These are phyloP conservation scores for Copidosoma aretas DNA, from an alignment of 2,888 invertebrate species.

Conservation along the genomic window DNA sequence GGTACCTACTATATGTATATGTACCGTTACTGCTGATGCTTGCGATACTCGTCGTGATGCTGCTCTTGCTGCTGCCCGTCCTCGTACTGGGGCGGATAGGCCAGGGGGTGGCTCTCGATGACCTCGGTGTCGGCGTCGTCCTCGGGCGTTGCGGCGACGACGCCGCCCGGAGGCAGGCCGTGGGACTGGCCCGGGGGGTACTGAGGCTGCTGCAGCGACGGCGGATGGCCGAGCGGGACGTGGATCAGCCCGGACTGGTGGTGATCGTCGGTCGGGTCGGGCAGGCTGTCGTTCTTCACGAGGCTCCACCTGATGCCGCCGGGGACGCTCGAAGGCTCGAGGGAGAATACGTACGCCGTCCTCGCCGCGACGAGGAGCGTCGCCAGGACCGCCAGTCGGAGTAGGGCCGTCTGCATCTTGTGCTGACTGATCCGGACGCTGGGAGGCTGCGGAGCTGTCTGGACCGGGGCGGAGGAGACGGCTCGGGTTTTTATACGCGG, in stretches of 20 bases:
- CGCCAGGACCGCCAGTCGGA: conserved; percentile 14
- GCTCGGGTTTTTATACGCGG: conserved; percentile 23
- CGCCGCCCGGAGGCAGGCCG: too few species aligned
- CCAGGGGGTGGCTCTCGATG: not conserved
- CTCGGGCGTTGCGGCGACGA: not conserved
- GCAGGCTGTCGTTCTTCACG: conserved; percentile 8
- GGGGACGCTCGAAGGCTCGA: conserved; percentile 33
- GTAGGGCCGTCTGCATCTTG: not conserved
- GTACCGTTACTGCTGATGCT: too few species aligned
- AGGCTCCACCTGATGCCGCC: conserved; percentile 41
- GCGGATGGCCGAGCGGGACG: too few species aligned
- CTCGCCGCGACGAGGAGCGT: conserved; percentile 1
- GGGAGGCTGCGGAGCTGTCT: conserved; percentile 11
- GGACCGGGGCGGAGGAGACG: conserved; percentile 6
- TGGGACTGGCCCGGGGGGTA: too few species aligned
- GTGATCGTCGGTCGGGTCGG: not conserved
- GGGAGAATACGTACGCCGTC: conserved; percentile 25
- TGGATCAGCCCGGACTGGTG: not conserved
- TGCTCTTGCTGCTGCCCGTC: not conserved
- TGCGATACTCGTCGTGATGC: too few species aligned
- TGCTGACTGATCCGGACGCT: conserved; percentile 8
- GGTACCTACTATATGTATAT: too few species aligned
- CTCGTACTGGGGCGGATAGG: not conserved
- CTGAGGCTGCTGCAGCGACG: not conserved
- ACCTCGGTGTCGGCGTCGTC: conserved; percentile 8